Conservation (phyloP, 2,888 invertebrate genomes). For the Eledona agricola region DNA sequence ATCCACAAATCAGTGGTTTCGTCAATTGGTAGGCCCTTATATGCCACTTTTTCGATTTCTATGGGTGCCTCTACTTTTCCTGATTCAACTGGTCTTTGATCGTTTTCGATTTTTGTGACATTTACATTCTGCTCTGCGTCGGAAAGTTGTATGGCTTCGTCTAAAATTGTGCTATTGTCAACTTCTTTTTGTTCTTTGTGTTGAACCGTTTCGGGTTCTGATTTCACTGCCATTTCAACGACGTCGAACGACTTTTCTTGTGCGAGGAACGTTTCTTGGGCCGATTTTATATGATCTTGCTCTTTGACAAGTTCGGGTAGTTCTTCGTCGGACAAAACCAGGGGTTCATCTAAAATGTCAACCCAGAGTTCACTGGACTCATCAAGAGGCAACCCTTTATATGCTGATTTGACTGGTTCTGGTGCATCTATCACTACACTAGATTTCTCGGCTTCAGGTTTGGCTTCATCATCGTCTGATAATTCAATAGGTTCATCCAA, state of each 20-base stretch:
- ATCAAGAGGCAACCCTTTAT: conserved; percentile 48
- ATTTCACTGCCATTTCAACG: no score
- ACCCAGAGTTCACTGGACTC: conserved; percentile 43
- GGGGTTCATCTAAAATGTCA: conserved; percentile 57
- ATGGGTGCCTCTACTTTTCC: conserved; percentile 1
- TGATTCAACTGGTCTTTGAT: conserved; percentile 1
- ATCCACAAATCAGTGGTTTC: conserved; percentile 44
- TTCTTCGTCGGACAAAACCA: conserved; percentile 58
- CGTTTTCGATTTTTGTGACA: not conserved
- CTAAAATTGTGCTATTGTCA: conserved; percentile 1
- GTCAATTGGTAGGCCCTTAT: conserved; percentile 48
- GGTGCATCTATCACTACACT: not conserved
- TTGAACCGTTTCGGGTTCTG: conserved; percentile 3
- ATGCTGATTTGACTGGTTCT: conserved; percentile 32
- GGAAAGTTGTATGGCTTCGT: conserved; percentile 2
- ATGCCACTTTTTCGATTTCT: conserved; percentile 37
- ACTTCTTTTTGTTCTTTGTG: conserved; percentile 5
- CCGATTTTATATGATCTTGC: conserved; percentile 4
- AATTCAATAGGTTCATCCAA: conserved; percentile 53
- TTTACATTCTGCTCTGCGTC: not conserved
- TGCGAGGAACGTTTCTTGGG: no score
- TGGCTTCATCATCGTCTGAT: conserved; percentile 48
- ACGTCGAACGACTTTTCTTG: no score
- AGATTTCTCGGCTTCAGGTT: conserved; percentile 5
- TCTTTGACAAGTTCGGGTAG: conserved; percentile 3